A percentile compares a stretch with the other conserved stretches of the same genome.
Evolutionary conservation across 2,888 invertebrate genomes (phyloP).

Genomic region (Cryptus armator): DNA sequence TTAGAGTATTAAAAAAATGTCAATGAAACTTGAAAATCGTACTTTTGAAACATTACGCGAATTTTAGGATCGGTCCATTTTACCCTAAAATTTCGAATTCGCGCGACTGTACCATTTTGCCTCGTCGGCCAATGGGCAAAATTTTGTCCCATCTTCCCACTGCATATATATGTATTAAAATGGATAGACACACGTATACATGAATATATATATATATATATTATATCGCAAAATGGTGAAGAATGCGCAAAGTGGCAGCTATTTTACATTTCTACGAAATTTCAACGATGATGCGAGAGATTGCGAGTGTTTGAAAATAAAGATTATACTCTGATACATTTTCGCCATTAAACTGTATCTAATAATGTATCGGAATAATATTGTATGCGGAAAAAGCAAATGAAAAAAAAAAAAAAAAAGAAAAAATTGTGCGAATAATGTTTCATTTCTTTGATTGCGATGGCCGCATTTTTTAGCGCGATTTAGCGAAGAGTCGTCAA

Average conservation of each 20-base stretch:
- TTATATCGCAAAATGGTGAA: conserved; percentile 64
- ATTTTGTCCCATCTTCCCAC: neutral
- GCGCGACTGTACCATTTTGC: too few relatives aligned
- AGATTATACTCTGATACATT: conserved; percentile 48
- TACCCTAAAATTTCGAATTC: too few relatives aligned
- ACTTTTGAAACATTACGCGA: too few relatives aligned
- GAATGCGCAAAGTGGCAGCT: conserved; percentile 78
- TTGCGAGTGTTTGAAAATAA: neutral
- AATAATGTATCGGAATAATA: conserved; percentile 7
- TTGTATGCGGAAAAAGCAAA: neutral
- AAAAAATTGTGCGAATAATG: neutral
- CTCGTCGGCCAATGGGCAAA: too few relatives aligned
- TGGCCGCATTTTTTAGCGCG: too few relatives aligned
- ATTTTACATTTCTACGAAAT: conserved; percentile 77
- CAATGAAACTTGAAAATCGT: too few relatives aligned
- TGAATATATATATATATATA: conserved; percentile 47
- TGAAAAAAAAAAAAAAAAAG: conserved; percentile 9
- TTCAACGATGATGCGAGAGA: conserved; percentile 22
- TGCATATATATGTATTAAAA: too few relatives aligned
- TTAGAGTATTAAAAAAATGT: too few relatives aligned
- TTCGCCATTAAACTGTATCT: conserved; percentile 15
- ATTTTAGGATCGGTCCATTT: too few relatives aligned
- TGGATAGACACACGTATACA: too few relatives aligned
- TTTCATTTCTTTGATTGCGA: too few relatives aligned
- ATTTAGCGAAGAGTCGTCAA: too few relatives aligned